These are phyloP conservation scores for Heliothis subflexa DNA, from an alignment of 1,140 invertebrate genomes.

Conservation along the genomic window DNA sequence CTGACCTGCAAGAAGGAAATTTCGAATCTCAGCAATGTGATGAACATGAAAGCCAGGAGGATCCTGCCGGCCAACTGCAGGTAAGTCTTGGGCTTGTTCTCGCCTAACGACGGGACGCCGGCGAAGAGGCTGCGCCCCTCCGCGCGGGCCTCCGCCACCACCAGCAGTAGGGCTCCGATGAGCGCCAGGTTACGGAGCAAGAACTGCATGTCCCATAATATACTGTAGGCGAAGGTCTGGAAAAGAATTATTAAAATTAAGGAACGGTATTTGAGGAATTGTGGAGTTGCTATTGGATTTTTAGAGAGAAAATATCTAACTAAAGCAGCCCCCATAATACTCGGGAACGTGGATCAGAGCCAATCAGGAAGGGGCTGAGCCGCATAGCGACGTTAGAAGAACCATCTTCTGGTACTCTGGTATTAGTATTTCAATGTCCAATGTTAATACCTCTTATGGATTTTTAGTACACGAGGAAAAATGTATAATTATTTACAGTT, in stretches of 20 bases:
- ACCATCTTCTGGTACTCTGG: too few species aligned
- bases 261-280: not conserved
- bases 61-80: conserved; percentile 98
- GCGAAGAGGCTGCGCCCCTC: conserved; percentile 98
- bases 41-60: conserved; percentile 99
- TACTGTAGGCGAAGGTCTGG: conserved; percentile 98
- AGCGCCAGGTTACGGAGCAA: conserved; percentile 97
- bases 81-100: conserved; percentile 99
- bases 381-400: too few species aligned
- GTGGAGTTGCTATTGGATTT: too few species aligned
- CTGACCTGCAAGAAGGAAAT: conserved; percentile 94
- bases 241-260: conserved; percentile 61
- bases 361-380: too few species aligned
- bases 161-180: conserved; percentile 97
- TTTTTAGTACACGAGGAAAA: too few species aligned
- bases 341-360: too few species aligned
- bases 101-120: conserved; percentile 98
- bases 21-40: conserved; percentile 98
- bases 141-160: conserved; percentile 97
- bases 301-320: too few species aligned
- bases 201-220: conserved; percentile 99
- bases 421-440: too few species aligned
- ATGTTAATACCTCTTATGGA: too few species aligned
- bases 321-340: too few species aligned
- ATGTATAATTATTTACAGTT: too few species aligned